Conservation (phyloP, 2,797 vertebrate genomes). For the Delichon dasypus region DNA sequence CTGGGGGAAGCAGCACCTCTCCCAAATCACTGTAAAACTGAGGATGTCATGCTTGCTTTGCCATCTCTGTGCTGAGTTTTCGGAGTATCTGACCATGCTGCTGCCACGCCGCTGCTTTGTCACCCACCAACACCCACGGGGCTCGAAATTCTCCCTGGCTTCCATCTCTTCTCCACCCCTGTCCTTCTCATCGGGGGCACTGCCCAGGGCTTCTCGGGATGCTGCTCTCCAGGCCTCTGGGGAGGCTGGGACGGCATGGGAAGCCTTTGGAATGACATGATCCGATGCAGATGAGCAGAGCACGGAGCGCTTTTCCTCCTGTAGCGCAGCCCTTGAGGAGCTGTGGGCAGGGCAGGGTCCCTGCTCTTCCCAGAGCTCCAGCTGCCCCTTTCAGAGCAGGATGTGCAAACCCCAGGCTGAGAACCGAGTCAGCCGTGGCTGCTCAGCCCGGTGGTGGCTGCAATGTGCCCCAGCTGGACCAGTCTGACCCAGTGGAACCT, state of each 20-base stretch:
- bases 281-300: slow-evolving; percentile 57
- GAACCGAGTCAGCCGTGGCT: neutral
- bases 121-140: slow-evolving; percentile 66
- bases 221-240: neutral
- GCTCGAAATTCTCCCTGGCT: slow-evolving; percentile 78
- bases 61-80: slow-evolving; percentile 70
- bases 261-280: neutral
- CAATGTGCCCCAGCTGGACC: neutral
- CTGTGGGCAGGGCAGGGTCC: neutral
- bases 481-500: rapidly evolving
- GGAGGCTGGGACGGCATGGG: neutral
- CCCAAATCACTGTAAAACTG: slow-evolving; percentile 64
- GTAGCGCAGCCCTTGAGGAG: rapidly evolving
- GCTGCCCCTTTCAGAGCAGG: neutral
- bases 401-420: neutral
- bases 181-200: neutral
- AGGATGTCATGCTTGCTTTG: slow-evolving; percentile 80
- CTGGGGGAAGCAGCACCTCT: slow-evolving; percentile 16
- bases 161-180: slow-evolving; percentile 51
- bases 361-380: neutral
- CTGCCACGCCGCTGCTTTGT: slow-evolving; percentile 65
- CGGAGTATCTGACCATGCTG: slow-evolving; percentile 60
- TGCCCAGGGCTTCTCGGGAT: neutral
- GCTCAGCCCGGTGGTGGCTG: neutral
- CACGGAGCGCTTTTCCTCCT: slow-evolving; percentile 43